Percentiles rank a stretch among this genome's conserved stretches.
These are phyloP conservation scores for Macaria notata DNA, from an alignment of 2,888 invertebrate species.

Conservation along the genomic window DNA sequence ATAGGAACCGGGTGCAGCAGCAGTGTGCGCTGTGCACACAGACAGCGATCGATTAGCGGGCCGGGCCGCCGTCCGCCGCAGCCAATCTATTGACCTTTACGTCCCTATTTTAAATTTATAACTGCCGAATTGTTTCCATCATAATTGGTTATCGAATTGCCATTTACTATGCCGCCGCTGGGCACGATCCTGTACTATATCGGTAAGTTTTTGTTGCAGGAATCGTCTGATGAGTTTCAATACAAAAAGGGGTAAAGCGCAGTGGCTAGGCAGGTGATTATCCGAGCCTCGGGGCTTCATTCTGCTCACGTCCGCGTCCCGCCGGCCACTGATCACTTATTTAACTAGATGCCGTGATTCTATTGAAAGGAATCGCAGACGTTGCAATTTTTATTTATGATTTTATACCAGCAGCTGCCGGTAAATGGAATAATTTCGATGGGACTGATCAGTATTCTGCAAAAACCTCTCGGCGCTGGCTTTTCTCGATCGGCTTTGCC, in stretches of 20 bases:
- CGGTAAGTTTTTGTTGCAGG: neutral
- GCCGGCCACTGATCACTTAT: constrained; percentile 76
- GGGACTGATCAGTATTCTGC: constrained; percentile 69
- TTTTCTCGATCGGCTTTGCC: constrained; percentile 56
- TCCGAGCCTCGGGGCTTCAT: constrained; percentile 52
- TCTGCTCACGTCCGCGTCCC: constrained; percentile 64
- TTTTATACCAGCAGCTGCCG: constrained; percentile 60
- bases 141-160: constrained; percentile 45
- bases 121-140: constrained; percentile 57
- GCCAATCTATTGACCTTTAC: constrained; percentile 72
- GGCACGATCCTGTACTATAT: constrained; percentile 11
- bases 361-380: constrained; percentile 66
- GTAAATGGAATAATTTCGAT: constrained; percentile 73
- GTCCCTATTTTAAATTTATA: constrained; percentile 61
- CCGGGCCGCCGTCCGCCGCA: constrained; percentile 59
- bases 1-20: constrained; percentile 61
- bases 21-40: constrained; percentile 69
- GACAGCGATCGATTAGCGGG: constrained; percentile 78
- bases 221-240: neutral
- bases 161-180: constrained; percentile 34
- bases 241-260: constrained; percentile 12
- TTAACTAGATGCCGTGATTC: constrained; percentile 77
- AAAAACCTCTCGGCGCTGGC: constrained; percentile 49
- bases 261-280: constrained; percentile 34
- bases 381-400: constrained; percentile 74